Conservation (phyloP, 2,113 vertebrate genomes). For the Dasyornis broadbenti region DNA sequence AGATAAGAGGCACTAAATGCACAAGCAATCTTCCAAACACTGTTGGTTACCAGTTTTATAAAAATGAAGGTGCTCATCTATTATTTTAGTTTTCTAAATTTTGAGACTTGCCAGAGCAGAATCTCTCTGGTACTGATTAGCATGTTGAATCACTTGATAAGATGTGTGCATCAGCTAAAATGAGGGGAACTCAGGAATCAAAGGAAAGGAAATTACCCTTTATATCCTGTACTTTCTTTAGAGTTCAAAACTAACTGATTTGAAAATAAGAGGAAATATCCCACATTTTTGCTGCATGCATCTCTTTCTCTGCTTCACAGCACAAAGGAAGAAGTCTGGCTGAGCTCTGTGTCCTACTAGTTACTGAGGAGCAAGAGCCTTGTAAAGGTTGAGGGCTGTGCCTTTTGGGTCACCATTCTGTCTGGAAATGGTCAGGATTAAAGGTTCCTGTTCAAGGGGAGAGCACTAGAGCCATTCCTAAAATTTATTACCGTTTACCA, state of each 20-base stretch:
- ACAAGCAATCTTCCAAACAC: not conserved
- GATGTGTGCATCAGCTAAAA: conserved; percentile 32
- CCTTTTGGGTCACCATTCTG: not conserved
- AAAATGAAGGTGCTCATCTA: not conserved
- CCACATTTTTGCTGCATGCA: not conserved
- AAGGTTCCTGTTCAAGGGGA: not conserved
- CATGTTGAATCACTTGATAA: conserved; percentile 25
- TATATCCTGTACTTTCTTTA: conserved; percentile 32
- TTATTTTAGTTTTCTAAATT: conserved; percentile 5
- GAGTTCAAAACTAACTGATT: conserved; percentile 7
- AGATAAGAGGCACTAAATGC: not conserved
- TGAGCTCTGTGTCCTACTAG: not conserved
- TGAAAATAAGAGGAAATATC: conserved; percentile 9
- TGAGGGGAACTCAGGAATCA: conserved; percentile 25
- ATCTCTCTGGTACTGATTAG: conserved; percentile 7
- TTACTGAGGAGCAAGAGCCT: not conserved
- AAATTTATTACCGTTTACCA: not conserved
- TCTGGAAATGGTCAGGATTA: not conserved
- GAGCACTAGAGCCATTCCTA: not conserved
- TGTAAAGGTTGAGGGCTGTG: not conserved
- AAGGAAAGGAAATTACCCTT: conserved; percentile 32
- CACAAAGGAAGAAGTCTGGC: not conserved
- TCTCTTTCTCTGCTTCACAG: not conserved
- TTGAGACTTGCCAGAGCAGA: not conserved
- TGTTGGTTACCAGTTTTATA: not conserved